Base-by-base conservation (phyloP, 2,888 invertebrate genomes). In the Morinoia aosen region DNA sequence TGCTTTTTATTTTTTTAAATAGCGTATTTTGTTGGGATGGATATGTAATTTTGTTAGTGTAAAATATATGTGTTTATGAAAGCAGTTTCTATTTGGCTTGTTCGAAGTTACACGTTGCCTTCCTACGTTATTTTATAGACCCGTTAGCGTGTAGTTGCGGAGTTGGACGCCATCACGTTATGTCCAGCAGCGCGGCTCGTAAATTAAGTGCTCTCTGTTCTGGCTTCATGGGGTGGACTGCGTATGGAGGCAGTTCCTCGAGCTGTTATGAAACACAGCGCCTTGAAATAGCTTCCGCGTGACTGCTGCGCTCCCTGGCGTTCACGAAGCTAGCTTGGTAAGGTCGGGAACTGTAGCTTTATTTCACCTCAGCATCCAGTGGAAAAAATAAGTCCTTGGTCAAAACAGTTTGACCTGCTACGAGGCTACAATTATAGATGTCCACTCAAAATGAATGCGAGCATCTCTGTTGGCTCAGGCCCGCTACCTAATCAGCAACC, bases 251-350 rank as follows among this genome's bases (percentile, higher is more conserved):
- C 12, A 76, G 33, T 16, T 76, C 33, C 7, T 3, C 25, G 76
- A 10, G 14, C 90, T 90, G 90, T 90, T 90, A 90, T 90, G 90
- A 90, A 90, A 90, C 90, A 90, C 10, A 2, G 90, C 40, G 39
- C 90, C 40, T 90, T 90, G 40, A 90, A 90, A 90, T 39, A 14
- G 90, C 48, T 90, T 90, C 90, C 90, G 90, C 90, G 48, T 90
- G 40, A 39, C 90, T 40, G 90, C 90, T 40, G 39, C 90, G 3
- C 76, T 76, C 25, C 76, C 76, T 76, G 76, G 76, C 76, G 76
- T 76, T 76, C 76, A 76, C 25, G 76, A 76, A 76, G 16, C 76
- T 76, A 76, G 25, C 76, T 33, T 76, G 8, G 8, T 33, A 7
- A 10, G 76, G 76, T 19, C 61, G 19, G 48, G 12, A 61, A 33